Base-by-base conservation (phyloP, 2,888 invertebrate genomes). In the Dichetophora obliterata region DNA sequence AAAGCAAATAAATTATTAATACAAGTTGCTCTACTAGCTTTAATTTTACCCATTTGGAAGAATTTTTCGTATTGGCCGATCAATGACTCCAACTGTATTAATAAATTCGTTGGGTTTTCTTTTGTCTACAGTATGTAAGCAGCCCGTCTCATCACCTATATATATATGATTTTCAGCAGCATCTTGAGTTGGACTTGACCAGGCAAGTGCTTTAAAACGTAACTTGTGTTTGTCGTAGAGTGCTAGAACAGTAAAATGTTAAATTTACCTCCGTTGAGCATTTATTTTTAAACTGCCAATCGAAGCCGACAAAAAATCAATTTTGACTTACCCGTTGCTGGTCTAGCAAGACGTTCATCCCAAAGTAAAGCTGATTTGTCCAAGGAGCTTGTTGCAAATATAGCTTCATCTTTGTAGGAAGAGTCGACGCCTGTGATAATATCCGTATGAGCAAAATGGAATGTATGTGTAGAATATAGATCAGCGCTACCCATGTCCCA, bases 401-500 rank as follows among this genome's bases (percentile, higher is more conserved):
- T 78, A 19, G 81, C 72, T 37, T 81, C 80, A 57, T 79, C 80
- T 68, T 61, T 79, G 6, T 79, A 68, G 34, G 82, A 82, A 11
- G 83, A 75, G 14, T 83, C 82, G 52, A 86, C 75, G 1, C 84
- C 84, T 8, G 85, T 85, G 24, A 86, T 82, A 24, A 78, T 77
- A 79, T 84, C 85, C 37, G 82, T 82, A 79, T 86, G 86, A 6
- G 86, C 86, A 77, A 78, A 82, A 37, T 80, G 78, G 70, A 80
- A 80, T n/a, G 83, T 80, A 50, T 81, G 77, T 59, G 75, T 77
- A 5, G 83, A 83, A 65, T 73, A 81, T 24, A 89, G 75, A 77
- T 88, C 88, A 37, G 85, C 87, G 11, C 83, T 82, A 4, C 87
- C 86, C 43, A 87, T 79, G 80, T 89, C 88, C 89, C 89, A 89